These are phyloP conservation scores for Fissipunctia ypsillon DNA, from an alignment of 2,888 invertebrate genomes.

Conservation along the genomic window DNA sequence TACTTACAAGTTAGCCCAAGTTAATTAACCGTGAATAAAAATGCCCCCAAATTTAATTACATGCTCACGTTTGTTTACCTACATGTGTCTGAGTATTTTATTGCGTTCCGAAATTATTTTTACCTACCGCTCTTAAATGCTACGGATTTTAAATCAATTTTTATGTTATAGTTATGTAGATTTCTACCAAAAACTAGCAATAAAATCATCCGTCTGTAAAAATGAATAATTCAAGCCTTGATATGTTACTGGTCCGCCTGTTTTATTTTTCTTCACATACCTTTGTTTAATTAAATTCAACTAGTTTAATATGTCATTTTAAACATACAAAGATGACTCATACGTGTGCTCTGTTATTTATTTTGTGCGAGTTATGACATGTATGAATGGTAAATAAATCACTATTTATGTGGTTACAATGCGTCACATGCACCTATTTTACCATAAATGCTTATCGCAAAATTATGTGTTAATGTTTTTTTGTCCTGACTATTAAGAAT, in stretches of 20 bases:
- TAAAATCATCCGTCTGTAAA: slow-evolving; percentile 30
- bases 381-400: slow-evolving; percentile 60
- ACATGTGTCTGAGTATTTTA: slow-evolving; percentile 3
- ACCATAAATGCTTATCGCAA: slow-evolving; percentile 44
- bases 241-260: slow-evolving; percentile 1
- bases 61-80: slow-evolving; percentile 22
- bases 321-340: slow-evolving; percentile 48
- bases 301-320: slow-evolving; percentile 33
- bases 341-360: slow-evolving; percentile 42
- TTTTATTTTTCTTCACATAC: slow-evolving; percentile 8
- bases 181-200: slow-evolving; percentile 16
- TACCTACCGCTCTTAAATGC: background rate
- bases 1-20: slow-evolving; percentile 8
- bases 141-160: slow-evolving; percentile 10
- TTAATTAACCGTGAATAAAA: slow-evolving; percentile 38
- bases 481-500: slow-evolving; percentile 28
- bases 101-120: slow-evolving; percentile 20
- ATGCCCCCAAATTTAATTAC: slow-evolving; percentile 19
- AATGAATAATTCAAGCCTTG: slow-evolving; percentile 40
- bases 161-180: background rate
- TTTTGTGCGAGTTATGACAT: slow-evolving; percentile 54
- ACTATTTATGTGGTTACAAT: slow-evolving; percentile 39
- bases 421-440: slow-evolving; percentile 47
- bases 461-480: slow-evolving; percentile 43
- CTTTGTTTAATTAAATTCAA: slow-evolving; percentile 28